phyloP scores from a whole-genome alignment of 2,113 vertebrate species.

The Channa maculata region DNA sequence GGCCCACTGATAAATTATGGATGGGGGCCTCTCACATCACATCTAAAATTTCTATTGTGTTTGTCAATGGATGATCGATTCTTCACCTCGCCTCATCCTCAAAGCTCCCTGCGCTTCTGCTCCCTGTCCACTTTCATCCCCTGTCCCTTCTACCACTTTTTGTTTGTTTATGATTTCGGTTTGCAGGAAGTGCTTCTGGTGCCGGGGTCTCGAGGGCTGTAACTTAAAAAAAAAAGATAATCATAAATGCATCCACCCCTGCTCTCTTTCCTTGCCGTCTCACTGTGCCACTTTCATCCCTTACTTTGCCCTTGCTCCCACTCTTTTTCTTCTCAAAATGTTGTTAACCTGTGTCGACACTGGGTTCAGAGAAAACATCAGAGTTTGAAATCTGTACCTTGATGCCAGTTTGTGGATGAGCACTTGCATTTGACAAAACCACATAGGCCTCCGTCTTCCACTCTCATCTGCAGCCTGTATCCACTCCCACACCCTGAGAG shows the following conservation, averaged over 20 bases:
- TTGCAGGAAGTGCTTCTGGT: conserved; percentile 65
- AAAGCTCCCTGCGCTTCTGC: conserved; percentile 74
- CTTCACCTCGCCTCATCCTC: conserved; percentile 88
- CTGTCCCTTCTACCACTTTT: conserved; percentile 49
- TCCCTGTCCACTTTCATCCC: conserved; percentile 74
- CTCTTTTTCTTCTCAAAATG: conserved; percentile 55
- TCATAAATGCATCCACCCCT: conserved; percentile 64
- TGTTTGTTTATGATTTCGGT: conserved; percentile 77
- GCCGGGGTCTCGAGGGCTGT: conserved; percentile 62
- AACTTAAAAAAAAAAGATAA: conserved; percentile 64
- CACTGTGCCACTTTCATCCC: conserved; percentile 46
- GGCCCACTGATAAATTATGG: conserved; percentile 93
- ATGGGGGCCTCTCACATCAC: conserved; percentile 89
- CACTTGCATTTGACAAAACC: conserved; percentile 58
- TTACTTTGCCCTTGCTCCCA: conserved; percentile 39
- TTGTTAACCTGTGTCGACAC: conserved; percentile 70
- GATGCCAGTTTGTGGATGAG: conserved; percentile 56
- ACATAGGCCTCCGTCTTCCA: conserved; percentile 48
- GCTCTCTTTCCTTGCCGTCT: conserved; percentile 39
- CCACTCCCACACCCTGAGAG: conserved; percentile 46
- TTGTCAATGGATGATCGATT: conserved; percentile 94
- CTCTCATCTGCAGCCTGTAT: conserved; percentile 51
- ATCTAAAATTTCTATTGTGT: conserved; percentile 94
- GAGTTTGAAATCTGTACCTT: conserved; percentile 60
- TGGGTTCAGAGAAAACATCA: conserved; percentile 60